A percentile compares a stretch with the other conserved stretches of the same genome.
Evolutionary conservation across 2,113 vertebrate genomes (phyloP).

Genomic region (Chauna torquata): DNA sequence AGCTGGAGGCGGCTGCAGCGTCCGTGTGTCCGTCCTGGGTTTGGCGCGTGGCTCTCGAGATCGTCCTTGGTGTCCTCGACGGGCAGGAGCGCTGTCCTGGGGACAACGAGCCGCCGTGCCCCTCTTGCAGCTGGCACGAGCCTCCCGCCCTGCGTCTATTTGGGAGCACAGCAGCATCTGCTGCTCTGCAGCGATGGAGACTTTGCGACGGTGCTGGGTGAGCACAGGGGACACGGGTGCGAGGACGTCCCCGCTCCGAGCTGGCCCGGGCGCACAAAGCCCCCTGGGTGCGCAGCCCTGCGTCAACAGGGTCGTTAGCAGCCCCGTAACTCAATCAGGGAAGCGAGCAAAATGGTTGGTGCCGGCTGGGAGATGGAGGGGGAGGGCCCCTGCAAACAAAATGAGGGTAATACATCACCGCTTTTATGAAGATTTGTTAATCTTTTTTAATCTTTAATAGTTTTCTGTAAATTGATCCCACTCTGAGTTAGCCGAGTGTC

Average conservation of each 20-base stretch:
- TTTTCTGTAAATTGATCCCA: background rate
- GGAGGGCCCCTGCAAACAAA: background rate
- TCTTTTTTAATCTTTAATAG: background rate
- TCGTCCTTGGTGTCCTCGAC: background rate
- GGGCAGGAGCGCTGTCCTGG: background rate
- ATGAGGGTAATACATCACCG: background rate
- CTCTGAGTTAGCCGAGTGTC: background rate
- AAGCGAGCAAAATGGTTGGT: background rate
- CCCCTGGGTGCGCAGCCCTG: background rate
- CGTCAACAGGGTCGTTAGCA: background rate
- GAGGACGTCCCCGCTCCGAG: background rate
- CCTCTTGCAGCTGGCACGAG: no score
- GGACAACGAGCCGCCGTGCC: no score
- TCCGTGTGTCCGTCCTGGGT: no score
- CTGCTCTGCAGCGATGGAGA: background rate
- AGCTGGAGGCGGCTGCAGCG: no score
- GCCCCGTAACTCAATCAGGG: background rate
- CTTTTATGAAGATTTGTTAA: conserved; percentile 20
- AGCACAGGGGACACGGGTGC: no score
- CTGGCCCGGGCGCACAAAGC: no score
- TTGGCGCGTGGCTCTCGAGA: background rate
- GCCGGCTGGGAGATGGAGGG: background rate
- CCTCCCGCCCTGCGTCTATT: no score
- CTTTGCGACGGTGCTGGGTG: no score
- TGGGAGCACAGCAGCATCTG: fast-evolving